These are phyloP conservation scores for Bemisia tabaci DNA, from an alignment of 1,140 invertebrate species.

Conservation along the genomic window DNA sequence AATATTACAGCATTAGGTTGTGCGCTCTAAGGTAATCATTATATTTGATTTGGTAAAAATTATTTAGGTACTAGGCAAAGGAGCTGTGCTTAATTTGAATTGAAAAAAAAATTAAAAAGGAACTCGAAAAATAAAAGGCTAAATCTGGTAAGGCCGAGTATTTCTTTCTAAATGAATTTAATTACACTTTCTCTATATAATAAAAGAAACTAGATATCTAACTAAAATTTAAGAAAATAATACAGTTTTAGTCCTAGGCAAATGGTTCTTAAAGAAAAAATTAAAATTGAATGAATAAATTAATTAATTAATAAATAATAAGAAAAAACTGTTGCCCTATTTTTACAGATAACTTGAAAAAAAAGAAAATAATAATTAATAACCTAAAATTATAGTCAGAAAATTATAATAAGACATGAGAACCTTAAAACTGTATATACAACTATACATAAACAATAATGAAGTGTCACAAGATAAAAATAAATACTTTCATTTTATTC, in stretches of 20 bases:
- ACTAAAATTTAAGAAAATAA: too few relatives aligned
- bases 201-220: too few relatives aligned
- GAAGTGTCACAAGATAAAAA: not conserved
- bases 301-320: not conserved
- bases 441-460: not conserved
- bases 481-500: not conserved
- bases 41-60: too few relatives aligned
- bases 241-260: not conserved
- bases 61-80: too few relatives aligned
- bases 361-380: not conserved
- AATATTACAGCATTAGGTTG: too few relatives aligned
- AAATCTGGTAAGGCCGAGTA: not conserved
- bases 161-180: not conserved
- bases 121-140: not conserved
- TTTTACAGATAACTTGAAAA: not conserved
- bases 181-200: too few relatives aligned
- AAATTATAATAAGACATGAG: not conserved
- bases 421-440: not conserved
- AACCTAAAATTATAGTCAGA: not conserved
- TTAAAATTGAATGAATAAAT: not conserved
- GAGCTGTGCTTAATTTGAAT: too few relatives aligned
- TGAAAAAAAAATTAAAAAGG: not conserved
- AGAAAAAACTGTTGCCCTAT: not conserved
- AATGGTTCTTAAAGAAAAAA: not conserved
- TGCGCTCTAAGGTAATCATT: too few relatives aligned